Evolutionary conservation across 2,113 vertebrate species (phyloP), one percentile per base, ranked within the genome.

Genomic region (Strigops habroptila): DNA sequence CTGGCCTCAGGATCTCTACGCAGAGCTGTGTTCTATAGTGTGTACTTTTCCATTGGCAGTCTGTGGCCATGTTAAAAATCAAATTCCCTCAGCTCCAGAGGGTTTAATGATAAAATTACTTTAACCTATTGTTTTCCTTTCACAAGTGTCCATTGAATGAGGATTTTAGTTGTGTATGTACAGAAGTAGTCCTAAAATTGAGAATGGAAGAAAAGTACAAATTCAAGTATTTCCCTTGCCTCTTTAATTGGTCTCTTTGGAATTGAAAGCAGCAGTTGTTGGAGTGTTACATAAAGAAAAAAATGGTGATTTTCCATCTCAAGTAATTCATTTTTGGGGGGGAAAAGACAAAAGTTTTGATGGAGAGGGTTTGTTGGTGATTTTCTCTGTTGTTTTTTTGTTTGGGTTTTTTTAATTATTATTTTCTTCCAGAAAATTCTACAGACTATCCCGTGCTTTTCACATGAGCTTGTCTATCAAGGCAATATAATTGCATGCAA

Each of bases 171-270:
- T 75, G 15, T 31, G 4, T 57, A 37, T 31, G n/a, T 28, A 18
- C 5, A 81, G 33, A 77, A 48, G 14, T 51, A 55, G 16, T 37
- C 10, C 18, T 86, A 70, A 52, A 90, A 48, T 55, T n/a, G 27
- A 70, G 22, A 49, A 39, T 18, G 30, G 21, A 15, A 39, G 6
- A 85, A 94, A 90, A 68, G 17, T 31, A 64, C 33, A 89, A 76
- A 64, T 59, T 37, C 52, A 57, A 57, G 53, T 37, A 31, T 48
- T 75, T 19, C 35, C 0, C 0, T 75, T 94, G 33, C 37, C 49
- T 93, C n/a, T 82, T 93, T 94, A 95, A 90, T 90, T 93, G 39
- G 28, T 86, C 75, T n/a, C 53, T 69, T 82, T 96, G 90, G 67
- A 88, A 69, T 15, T 69, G 41, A 44, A 64, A 60, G 27, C 48